Percentiles rank a stretch among this genome's conserved stretches.
phyloP scores from a whole-genome alignment of 2,113 vertebrate genomes.

The Hipposideros armiger region DNA sequence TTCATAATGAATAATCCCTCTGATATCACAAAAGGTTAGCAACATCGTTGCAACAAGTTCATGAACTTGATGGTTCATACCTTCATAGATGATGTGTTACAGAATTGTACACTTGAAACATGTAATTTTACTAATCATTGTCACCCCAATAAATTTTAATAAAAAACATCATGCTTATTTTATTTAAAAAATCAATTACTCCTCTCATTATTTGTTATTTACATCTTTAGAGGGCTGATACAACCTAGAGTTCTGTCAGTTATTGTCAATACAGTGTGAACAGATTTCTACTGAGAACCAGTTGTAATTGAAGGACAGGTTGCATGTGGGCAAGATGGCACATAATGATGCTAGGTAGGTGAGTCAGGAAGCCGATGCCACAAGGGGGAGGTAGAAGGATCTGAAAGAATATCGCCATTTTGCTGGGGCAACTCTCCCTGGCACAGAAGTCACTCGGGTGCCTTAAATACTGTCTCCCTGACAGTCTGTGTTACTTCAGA shows the following conservation, averaged over 20 bases:
- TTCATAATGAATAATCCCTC: too few species aligned
- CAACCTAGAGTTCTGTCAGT: background rate
- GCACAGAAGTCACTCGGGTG: background rate
- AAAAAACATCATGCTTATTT: too few species aligned
- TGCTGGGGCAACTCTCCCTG: background rate
- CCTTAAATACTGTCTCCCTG: background rate
- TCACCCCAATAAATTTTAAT: too few species aligned
- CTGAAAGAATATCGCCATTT: conserved; percentile 27
- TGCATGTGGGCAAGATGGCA: background rate
- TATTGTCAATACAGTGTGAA: background rate
- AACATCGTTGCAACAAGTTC: too few species aligned
- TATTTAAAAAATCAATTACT: conserved; percentile 14
- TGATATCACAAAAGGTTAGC: too few species aligned
- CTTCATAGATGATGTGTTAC: too few species aligned
- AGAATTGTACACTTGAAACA: too few species aligned
- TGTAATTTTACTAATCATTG: too few species aligned
- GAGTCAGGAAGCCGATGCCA: background rate
- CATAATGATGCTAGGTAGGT: background rate
- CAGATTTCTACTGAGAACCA: background rate
- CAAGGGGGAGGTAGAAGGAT: background rate
- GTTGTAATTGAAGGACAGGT: background rate
- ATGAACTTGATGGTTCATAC: too few species aligned
- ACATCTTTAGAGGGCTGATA: background rate
- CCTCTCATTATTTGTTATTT: background rate
- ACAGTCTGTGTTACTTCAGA: background rate